Conservation (phyloP, 2,113 vertebrate species). For the Cavia aperea region DNA sequence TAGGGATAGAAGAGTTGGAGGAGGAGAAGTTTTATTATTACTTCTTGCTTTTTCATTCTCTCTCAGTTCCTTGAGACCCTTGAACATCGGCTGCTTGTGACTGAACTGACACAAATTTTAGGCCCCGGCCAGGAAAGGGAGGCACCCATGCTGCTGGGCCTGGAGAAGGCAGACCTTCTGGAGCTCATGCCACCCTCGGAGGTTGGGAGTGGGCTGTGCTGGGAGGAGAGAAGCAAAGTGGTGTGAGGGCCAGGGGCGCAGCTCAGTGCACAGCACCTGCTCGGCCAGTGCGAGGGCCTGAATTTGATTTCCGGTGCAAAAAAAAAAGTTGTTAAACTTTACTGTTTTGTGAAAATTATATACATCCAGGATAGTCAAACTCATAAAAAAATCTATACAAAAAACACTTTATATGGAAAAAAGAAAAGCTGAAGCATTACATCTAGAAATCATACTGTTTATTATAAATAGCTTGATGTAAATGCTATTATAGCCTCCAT, state of each 20-base stretch:
- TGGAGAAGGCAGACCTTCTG: conserved; percentile 74
- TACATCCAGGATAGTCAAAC: neutral
- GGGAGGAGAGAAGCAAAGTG: conserved; percentile 27
- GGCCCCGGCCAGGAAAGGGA: conserved; percentile 59
- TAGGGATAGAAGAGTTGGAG: neutral
- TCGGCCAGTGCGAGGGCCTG: too few relatives aligned
- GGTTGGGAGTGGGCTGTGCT: conserved; percentile 61
- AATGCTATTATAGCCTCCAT: neutral
- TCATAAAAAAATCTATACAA: neutral
- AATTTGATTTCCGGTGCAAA: too few relatives aligned
- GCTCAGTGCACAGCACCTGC: too few relatives aligned
- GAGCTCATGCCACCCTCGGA: conserved; percentile 77
- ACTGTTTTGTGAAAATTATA: conserved; percentile 36
- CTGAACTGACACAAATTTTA: conserved; percentile 76
- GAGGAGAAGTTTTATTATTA: neutral
- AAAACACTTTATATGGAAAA: conserved; percentile 4
- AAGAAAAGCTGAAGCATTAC: conserved; percentile 19
- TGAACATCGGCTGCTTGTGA: conserved; percentile 81
- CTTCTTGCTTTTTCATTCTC: conserved; percentile 15
- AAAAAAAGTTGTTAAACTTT: neutral
- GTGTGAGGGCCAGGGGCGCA: neutral
- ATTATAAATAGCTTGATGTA: neutral
- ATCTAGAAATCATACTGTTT: neutral
- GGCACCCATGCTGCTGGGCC: conserved; percentile 72
- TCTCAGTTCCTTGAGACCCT: conserved; percentile 80